phyloP scores from a whole-genome alignment of 2,888 invertebrate genomes.

The Podotricha telesiphe region DNA sequence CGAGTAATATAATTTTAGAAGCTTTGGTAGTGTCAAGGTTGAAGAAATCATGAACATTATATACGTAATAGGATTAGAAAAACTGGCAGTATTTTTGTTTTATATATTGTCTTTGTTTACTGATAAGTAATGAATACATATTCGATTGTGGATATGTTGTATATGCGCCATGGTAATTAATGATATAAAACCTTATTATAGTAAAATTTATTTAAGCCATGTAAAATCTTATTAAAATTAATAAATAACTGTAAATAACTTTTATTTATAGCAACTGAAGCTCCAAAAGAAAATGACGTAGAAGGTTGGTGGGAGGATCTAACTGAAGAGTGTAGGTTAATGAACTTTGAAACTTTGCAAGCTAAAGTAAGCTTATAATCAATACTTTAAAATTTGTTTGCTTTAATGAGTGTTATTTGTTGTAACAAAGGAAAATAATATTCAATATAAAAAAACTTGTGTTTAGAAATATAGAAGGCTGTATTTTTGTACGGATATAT shows the following conservation, averaged over 20 bases:
- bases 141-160: too few relatives aligned
- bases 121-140: too few relatives aligned
- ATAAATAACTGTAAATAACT: not conserved
- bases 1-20: too few relatives aligned
- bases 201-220: not conserved
- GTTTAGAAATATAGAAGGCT: too few relatives aligned
- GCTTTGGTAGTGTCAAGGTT: too few relatives aligned
- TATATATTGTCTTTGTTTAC: too few relatives aligned
- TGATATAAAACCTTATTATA: not conserved
- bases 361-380: conserved; percentile 71
- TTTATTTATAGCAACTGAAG: conserved; percentile 54
- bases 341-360: conserved; percentile 84
- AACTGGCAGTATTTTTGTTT: too few relatives aligned
- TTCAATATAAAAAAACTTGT: not conserved
- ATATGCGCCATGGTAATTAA: too few relatives aligned
- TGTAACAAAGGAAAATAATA: not conserved
- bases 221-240: not conserved
- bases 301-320: conserved; percentile 89
- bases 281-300: conserved; percentile 76
- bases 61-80: too few relatives aligned
- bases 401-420: not conserved
- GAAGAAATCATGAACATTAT: too few relatives aligned
- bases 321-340: conserved; percentile 87
- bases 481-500: too few relatives aligned
- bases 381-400: conserved; percentile 2